Conservation (phyloP, 2,113 vertebrate species). For the Tylochromis polylepis region DNA sequence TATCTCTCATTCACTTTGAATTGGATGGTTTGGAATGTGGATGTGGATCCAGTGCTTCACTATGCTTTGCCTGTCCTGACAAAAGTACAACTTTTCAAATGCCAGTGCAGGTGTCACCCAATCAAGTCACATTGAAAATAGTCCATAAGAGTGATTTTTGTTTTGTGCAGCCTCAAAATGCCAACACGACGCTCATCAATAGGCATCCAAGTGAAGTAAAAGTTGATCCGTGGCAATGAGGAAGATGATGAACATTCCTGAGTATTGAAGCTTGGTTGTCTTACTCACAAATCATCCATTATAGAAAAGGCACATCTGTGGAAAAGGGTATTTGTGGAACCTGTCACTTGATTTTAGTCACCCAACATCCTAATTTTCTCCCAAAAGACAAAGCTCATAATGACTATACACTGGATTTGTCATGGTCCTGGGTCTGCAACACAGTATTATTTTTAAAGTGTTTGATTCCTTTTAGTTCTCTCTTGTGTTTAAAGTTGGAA, state of each 20-base stretch:
- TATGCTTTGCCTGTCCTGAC: background rate
- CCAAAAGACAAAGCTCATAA: background rate
- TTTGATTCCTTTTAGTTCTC: background rate
- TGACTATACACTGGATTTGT: background rate
- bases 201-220: accelerated
- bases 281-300: background rate
- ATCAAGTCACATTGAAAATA: background rate
- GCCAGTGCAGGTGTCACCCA: background rate
- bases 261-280: background rate
- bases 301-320: background rate
- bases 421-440: background rate
- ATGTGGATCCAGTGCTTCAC: background rate
- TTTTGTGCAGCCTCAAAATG: background rate
- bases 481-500: background rate
- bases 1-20: background rate
- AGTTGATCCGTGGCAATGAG: background rate
- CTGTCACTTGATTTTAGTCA: background rate
- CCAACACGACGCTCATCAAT: background rate
- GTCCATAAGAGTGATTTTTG: background rate
- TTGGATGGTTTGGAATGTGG: background rate
- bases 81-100: background rate
- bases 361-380: accelerated
- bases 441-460: background rate
- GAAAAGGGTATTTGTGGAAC: background rate
- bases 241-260: background rate